phyloP scores from a whole-genome alignment of 2,113 vertebrate species.

The Phyllopteryx taeniolatus region DNA sequence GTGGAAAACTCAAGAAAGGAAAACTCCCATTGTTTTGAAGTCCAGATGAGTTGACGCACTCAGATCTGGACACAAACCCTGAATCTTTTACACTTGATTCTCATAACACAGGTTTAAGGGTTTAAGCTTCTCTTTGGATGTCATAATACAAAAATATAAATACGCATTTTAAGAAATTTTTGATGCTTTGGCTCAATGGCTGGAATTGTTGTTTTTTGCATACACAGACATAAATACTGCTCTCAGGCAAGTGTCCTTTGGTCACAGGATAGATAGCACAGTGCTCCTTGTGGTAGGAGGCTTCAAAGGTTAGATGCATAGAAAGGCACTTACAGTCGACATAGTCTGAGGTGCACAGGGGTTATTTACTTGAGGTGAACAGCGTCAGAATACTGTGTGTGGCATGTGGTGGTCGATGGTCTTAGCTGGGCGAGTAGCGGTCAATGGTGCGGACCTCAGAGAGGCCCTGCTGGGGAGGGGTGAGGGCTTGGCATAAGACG shows the following conservation, averaged over 20 bases:
- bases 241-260: slow-evolving; percentile 58
- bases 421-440: slow-evolving; percentile 89
- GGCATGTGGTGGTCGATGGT: slow-evolving; percentile 35
- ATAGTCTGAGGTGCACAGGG: slow-evolving; percentile 70
- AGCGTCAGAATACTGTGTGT: slow-evolving; percentile 71
- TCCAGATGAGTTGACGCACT: slow-evolving; percentile 64
- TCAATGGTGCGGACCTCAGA: slow-evolving; percentile 84
- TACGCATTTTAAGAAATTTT: slow-evolving; percentile 46
- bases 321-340: slow-evolving; percentile 72
- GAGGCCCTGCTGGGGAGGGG: slow-evolving; percentile 74
- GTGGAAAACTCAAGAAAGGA: slow-evolving; percentile 63
- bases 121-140: slow-evolving; percentile 67
- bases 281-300: slow-evolving; percentile 56
- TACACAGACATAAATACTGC: slow-evolving; percentile 72
- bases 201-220: slow-evolving; percentile 55
- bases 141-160: slow-evolving; percentile 71
- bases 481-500: slow-evolving; percentile 79
- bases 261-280: slow-evolving; percentile 69
- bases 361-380: slow-evolving; percentile 70
- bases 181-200: slow-evolving; percentile 72
- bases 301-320: slow-evolving; percentile 61
- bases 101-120: slow-evolving; percentile 74
- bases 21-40: slow-evolving; percentile 59
- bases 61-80: slow-evolving; percentile 66
- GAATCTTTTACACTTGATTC: slow-evolving; percentile 69